Percentiles rank a stretch among this genome's conserved stretches.
Evolutionary conservation across 2,113 vertebrate genomes (phyloP).

Genomic region (Pedionomus torquatus): DNA sequence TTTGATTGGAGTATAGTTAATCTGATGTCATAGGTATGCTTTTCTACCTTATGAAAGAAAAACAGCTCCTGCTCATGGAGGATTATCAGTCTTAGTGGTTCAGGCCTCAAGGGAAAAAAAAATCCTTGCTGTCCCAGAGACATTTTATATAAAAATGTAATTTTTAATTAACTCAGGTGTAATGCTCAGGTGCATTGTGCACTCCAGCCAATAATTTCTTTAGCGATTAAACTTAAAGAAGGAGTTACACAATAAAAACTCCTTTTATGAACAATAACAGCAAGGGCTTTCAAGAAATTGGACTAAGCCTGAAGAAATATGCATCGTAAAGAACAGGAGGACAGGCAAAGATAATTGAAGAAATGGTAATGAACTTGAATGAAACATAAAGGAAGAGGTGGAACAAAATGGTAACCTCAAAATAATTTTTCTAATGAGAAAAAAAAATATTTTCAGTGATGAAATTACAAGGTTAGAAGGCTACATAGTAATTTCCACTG

Average conservation of each 20-base stretch:
- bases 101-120: neutral
- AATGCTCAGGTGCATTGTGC: neutral
- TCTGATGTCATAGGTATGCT: neutral
- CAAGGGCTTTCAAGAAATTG: neutral
- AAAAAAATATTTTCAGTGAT: neutral
- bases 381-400: neutral
- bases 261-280: neutral
- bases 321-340: neutral
- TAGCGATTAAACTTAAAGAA: neutral
- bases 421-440: neutral
- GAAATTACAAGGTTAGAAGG: neutral
- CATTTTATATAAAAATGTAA: neutral
- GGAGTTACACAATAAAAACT: neutral
- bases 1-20: neutral
- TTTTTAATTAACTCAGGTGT: slow-evolving; percentile 3
- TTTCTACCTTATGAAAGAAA: neutral
- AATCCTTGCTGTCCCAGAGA: neutral
- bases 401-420: neutral
- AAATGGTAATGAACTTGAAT: neutral
- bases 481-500: neutral
- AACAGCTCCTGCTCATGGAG: neutral
- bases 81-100: neutral
- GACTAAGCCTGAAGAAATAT: neutral
- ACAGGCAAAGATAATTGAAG: neutral
- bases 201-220: neutral